These are phyloP conservation scores for Xerus inauris DNA, from an alignment of 2,113 vertebrate genomes.

Conservation along the genomic window DNA sequence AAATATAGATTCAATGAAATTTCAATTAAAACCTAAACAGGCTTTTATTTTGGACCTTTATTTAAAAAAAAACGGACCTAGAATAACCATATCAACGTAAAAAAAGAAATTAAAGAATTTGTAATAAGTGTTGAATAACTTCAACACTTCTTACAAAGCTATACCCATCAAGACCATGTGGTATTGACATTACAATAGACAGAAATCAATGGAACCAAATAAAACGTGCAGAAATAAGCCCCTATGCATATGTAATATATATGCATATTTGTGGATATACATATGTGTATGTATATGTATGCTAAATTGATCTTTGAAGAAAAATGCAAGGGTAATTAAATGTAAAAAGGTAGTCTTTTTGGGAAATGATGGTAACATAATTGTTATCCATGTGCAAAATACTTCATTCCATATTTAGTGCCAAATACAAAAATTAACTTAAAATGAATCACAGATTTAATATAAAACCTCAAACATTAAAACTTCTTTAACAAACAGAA, in stretches of 20 bases:
- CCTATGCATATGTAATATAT: background rate
- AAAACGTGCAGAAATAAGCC: background rate
- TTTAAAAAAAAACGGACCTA: background rate
- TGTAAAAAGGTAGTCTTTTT: background rate
- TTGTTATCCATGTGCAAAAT: background rate
- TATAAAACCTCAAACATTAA: constrained; percentile 14
- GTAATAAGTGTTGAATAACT: background rate
- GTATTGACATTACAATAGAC: background rate
- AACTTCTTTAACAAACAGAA: background rate
- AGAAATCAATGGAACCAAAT: background rate
- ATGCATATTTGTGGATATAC: background rate
- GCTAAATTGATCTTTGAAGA: background rate
- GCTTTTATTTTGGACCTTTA: background rate
- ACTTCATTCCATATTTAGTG: background rate
- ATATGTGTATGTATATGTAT: background rate
- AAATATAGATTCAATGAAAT: background rate
- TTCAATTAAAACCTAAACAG: background rate
- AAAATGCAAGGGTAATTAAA: background rate
- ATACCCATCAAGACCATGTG: background rate
- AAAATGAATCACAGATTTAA: constrained; percentile 4
- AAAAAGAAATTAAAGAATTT: background rate
- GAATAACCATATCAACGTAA: background rate
- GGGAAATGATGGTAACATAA: background rate
- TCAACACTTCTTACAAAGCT: constrained; percentile 3
- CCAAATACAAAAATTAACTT: background rate